Conservation (phyloP, 2,888 invertebrate genomes). For the Chrysina gloriosa region DNA sequence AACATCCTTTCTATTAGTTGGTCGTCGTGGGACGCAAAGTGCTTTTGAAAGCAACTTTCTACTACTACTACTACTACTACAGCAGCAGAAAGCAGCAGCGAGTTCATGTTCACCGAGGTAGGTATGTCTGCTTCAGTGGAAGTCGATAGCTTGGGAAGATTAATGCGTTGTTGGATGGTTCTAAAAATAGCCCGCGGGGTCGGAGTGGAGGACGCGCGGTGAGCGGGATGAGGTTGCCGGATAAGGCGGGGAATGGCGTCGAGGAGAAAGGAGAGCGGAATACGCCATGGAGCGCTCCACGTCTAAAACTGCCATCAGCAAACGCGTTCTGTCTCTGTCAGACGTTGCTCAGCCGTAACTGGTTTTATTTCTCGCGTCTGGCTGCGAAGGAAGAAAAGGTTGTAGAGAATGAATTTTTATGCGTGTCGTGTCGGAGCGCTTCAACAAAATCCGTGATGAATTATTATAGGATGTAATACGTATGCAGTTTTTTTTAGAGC, state of each 20-base stretch:
- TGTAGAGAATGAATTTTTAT: conserved; percentile 7
- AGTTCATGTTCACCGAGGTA: conserved; percentile 11
- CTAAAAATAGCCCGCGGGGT: conserved; percentile 23
- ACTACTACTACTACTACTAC: background rate
- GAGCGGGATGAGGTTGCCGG: background rate
- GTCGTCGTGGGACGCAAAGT: background rate
- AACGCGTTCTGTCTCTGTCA: conserved; percentile 17
- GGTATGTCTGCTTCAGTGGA: conserved; percentile 30
- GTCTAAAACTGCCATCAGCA: conserved; percentile 33
- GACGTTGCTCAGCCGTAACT: conserved; percentile 18
- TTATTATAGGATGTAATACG: background rate
- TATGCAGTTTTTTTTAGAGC: background rate
- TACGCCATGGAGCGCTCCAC: conserved; percentile 7
- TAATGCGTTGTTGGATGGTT: conserved; percentile 32
- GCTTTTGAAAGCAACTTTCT: conserved; percentile 18
- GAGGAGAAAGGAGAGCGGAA: background rate
- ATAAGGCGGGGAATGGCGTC: background rate
- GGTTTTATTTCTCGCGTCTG: conserved; percentile 20
- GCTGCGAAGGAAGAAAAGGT: conserved; percentile 12
- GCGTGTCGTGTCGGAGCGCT: background rate
- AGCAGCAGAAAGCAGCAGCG: conserved; percentile 13
- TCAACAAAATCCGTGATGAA: background rate
- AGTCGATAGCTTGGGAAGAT: conserved; percentile 38
- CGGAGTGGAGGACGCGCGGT: background rate
- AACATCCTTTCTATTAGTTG: background rate